Evolutionary conservation across 2,113 vertebrate genomes (phyloP).

Genomic region (Macrotis lagotis): DNA sequence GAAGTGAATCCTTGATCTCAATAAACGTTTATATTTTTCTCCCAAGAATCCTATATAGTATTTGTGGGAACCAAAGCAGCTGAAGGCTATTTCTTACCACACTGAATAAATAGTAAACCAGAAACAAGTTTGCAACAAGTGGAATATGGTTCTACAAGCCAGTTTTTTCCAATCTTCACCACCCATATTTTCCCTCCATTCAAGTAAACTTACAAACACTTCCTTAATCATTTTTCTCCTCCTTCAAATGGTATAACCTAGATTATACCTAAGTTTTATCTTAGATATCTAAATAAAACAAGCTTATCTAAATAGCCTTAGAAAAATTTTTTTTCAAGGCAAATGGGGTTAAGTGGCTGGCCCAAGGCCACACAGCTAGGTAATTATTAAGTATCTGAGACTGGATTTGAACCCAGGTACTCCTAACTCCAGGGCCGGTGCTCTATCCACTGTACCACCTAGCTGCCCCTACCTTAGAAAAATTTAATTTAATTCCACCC

Average conservation of each 20-base stretch:
- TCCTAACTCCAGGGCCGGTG: too few species aligned
- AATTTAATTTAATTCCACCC: neutral
- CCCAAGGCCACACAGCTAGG: too few species aligned
- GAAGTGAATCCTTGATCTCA: constrained; percentile 25
- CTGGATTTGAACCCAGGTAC: too few species aligned
- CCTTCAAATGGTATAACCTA: neutral
- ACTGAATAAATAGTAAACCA: neutral
- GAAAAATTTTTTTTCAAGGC: too few species aligned
- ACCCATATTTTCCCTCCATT: neutral
- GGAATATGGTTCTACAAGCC: neutral
- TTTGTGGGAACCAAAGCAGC: constrained; percentile 20
- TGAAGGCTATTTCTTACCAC: constrained; percentile 6
- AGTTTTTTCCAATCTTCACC: neutral
- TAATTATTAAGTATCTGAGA: too few species aligned
- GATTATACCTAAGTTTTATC: too few species aligned
- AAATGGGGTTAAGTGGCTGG: too few species aligned
- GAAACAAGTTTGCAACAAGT: neutral
- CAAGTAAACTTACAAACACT: neutral
- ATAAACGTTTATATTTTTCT: neutral
- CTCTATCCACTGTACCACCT: too few species aligned
- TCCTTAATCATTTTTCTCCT: neutral
- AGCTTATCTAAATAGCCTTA: neutral
- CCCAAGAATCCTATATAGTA: neutral
- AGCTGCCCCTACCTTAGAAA: too few species aligned
- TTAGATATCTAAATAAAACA: neutral